These are phyloP conservation scores for Zaprionus obscuricornis DNA, from an alignment of 2,888 invertebrate genomes.

Conservation along the genomic window DNA sequence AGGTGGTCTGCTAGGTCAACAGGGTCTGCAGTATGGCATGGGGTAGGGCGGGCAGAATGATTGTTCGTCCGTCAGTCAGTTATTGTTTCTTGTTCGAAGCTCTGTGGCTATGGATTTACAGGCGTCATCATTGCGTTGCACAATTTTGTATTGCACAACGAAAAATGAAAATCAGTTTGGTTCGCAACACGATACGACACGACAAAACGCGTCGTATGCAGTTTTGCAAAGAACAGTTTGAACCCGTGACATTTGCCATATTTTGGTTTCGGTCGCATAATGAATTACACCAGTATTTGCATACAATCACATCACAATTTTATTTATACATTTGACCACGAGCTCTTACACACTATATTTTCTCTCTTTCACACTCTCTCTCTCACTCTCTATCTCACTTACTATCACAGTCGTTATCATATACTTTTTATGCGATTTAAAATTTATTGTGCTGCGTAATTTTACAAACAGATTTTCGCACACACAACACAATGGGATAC, in stretches of 20 bases:
- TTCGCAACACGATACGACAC: too few species aligned
- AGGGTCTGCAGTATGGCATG: slow-evolving; percentile 9
- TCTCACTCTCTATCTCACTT: background rate
- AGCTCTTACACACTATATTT: background rate
- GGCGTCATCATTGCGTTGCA: slow-evolving; percentile 45
- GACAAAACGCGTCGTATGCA: too few species aligned
- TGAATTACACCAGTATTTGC: slow-evolving; percentile 24
- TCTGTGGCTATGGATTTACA: slow-evolving; percentile 1
- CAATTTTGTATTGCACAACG: slow-evolving; percentile 55
- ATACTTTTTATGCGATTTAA: slow-evolving; percentile 1
- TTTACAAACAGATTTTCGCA: slow-evolving; percentile 31
- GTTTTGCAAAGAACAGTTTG: too few species aligned
- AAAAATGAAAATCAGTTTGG: too few species aligned
- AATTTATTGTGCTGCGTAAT: slow-evolving; percentile 65
- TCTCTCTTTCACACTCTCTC: too few species aligned
- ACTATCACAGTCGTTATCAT: background rate
- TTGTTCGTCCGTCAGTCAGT: background rate
- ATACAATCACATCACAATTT: slow-evolving; percentile 34
- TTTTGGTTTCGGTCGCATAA: slow-evolving; percentile 4
- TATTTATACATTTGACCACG: slow-evolving; percentile 21
- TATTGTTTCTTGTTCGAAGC: background rate
- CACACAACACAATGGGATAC: slow-evolving; percentile 16
- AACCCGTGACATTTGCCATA: slow-evolving; percentile 17
- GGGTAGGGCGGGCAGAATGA: too few species aligned
- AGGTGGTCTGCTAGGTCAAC: background rate